Base-by-base conservation (phyloP, 1,140 invertebrate species). In the Brachionus rotundiformis region DNA sequence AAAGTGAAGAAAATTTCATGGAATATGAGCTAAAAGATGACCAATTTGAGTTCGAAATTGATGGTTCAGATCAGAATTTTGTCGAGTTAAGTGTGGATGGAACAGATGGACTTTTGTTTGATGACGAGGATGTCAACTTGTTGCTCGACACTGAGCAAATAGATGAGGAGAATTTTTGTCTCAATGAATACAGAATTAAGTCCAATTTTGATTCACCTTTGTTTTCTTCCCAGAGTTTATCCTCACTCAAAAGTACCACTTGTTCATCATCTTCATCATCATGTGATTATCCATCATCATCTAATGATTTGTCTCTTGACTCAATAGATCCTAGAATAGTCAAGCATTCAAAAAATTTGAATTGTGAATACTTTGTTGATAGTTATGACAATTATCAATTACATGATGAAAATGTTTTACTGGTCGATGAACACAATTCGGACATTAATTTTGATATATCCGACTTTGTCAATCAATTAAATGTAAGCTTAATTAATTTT, bases 1-100 rank as follows among this genome's bases (percentile, higher is more conserved):
- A 41, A 10, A 25, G 23, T n/a, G 76, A 79, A 54, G 19, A 54
- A 11, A 59, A 79, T 33, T 79, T 79, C 5, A 19, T 33, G 31
- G 47, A 63, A 10, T 79, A 79, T 44, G 68, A 47, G 29, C 36
- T 73, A 7, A 73, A 73, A 47, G 65, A 77, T 36, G 31, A 63
- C 54, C 76, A 79, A 13, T 79, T 79, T 59, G 76, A 79, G 7
- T 79, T 79, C 23, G 76, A 79, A 41, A 10, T 79, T 39, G 44
- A 33, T 63, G 29, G 29, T n/a, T 63, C 76, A 44, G 27, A 79
- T 39, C 29, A 33, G n/a, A 39, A 79, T 39, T 27, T 79, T 36
- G 36, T 79, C 29, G 76, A 79, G 36, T 25, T 79, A 11, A 79
- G 76, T 79, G 76, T 79, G 1, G 76, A 79, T 63, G 76, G 36